Conservation (phyloP, 64 coral and sea anemone genomes). For the Porites lutea region DNA sequence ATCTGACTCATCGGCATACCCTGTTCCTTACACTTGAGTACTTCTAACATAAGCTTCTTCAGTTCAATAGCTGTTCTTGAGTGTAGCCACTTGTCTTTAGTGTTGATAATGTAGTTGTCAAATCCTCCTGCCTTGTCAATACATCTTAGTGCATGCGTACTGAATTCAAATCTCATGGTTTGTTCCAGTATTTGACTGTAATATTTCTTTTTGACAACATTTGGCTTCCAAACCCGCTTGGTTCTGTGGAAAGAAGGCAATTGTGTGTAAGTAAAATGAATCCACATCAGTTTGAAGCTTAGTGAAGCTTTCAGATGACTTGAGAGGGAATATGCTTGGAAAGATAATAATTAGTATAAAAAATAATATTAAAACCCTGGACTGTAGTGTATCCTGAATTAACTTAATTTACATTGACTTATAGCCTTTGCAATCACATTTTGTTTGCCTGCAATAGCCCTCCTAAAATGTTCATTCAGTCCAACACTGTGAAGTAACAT, state of each 20-base stretch:
- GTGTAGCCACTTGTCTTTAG: conserved; percentile 65
- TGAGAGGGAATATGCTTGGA: too few relatives aligned
- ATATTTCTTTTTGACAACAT: conserved; percentile 90
- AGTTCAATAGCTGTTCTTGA: conserved; percentile 91
- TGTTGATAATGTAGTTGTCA: conserved; percentile 99
- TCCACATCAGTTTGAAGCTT: too few relatives aligned
- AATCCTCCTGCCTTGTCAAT: conserved; percentile 98
- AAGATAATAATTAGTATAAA: too few relatives aligned
- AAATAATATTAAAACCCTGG: too few relatives aligned
- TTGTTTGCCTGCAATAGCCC: too few relatives aligned
- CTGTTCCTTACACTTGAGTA: conserved; percentile 76
- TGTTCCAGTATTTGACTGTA: conserved; percentile 97
- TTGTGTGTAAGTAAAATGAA: neutral
- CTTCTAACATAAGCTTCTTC: conserved; percentile 87
- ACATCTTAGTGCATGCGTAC: conserved; percentile 89
- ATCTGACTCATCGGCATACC: conserved; percentile 87
- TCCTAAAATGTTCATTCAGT: too few relatives aligned
- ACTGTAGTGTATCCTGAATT: too few relatives aligned
- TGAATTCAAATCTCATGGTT: conserved; percentile 81
- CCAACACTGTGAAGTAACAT: too few relatives aligned
- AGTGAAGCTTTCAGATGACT: too few relatives aligned
- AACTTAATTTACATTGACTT: too few relatives aligned
- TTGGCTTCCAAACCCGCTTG: conserved; percentile 94
- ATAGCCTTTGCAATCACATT: too few relatives aligned
- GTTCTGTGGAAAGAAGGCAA: conserved; percentile 51